Base-by-base conservation (phyloP, 1,140 invertebrate genomes). In the Vanessa atalanta region DNA sequence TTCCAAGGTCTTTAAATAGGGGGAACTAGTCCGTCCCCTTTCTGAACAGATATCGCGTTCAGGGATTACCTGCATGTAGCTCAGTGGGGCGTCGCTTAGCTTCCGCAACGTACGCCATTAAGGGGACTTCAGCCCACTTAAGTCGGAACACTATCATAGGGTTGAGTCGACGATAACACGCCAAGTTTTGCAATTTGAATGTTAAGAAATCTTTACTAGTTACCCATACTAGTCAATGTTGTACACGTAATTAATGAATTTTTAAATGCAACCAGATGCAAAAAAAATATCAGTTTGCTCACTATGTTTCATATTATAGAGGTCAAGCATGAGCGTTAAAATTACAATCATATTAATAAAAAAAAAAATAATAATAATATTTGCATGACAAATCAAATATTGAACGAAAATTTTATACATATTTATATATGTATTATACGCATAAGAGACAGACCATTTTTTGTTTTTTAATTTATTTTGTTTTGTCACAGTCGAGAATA, bases 61-160 rank as follows among this genome's bases (percentile, higher is more conserved):
- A 69, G 65, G 57, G 64, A 69, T 69, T 70, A 75, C 73, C 68
- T 75, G 67, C 57, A 75, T 75, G 73, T 70, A 65, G 73, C 69
- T 75, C 69, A 75, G 73, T 71, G 73, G 64, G 73, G 73, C 69
- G 73, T 47, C 61, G 70, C 50, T 72, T 66, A 70, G 64, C 73
- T 67, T 75, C 69, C 69, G 73, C 64, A 70, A 71, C 66, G 66
- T 55, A 60, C 65, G 67, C 68, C 69, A 75, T 75, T 70, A 71
- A 66, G 68, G 73, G 51, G 73, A 71, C 73, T 75, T 67, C 64
- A 64, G 57, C 55, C 47, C 57, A 68, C 65, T 68, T 73, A 73
- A 68, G 72, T 70, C 68, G 20, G 68, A 31, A 70, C 57, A 73
- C 72, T 73, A 68, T 73, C 72, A 47, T 61, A 64, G 57, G 57